A percentile compares a stretch with the other conserved stretches of the same genome.
Evolutionary conservation across 2,113 vertebrate genomes (phyloP).

Genomic region (Hydropotes inermis): DNA sequence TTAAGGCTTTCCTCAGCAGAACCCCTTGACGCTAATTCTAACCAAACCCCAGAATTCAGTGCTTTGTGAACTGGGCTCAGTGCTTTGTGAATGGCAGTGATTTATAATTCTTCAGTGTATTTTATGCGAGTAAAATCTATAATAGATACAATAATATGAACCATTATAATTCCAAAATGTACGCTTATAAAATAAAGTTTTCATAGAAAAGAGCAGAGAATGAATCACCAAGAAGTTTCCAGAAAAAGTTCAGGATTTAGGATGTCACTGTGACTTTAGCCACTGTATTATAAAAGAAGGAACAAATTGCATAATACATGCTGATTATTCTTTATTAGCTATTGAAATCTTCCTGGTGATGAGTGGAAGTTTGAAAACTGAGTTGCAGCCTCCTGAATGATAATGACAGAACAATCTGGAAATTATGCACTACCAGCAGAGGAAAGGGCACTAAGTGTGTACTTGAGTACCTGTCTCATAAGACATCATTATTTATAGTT

Average conservation of each 20-base stretch:
- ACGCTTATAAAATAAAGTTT: neutral
- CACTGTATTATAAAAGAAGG: neutral
- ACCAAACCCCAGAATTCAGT: neutral
- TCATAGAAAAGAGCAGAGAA: slow-evolving; percentile 7
- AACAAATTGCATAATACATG: neutral
- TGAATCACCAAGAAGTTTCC: slow-evolving; percentile 11
- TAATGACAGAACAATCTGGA: neutral
- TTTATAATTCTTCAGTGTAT: neutral
- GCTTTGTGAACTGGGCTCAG: neutral
- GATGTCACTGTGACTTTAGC: slow-evolving; percentile 38
- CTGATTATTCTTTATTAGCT: slow-evolving; percentile 26
- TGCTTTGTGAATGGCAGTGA: neutral
- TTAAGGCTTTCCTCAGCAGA: neutral
- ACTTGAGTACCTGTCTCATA: neutral
- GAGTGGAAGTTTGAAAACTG: neutral
- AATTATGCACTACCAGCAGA: neutral
- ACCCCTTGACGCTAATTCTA: neutral
- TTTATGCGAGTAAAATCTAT: neutral
- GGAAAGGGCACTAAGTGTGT: neutral
- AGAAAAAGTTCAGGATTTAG: neutral
- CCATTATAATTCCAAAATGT: neutral
- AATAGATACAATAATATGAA: neutral
- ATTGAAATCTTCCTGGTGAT: neutral
- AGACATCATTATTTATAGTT: neutral
- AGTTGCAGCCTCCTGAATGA: neutral